Evolutionary conservation across 1,140 invertebrate species (phyloP).

Genomic region (Lamellibrachia luymesi): DNA sequence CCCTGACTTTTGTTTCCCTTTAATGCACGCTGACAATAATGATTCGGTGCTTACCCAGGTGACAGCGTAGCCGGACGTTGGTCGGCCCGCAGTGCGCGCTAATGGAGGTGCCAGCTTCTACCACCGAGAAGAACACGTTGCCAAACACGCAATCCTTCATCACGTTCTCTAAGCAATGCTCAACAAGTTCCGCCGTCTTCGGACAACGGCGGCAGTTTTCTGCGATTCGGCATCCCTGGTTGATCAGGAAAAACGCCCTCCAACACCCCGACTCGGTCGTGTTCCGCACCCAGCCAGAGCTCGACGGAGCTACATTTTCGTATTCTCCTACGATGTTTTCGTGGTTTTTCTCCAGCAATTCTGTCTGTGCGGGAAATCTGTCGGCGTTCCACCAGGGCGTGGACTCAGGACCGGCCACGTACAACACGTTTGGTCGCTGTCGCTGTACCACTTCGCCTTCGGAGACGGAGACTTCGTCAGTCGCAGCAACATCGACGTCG

Average conservation of each 20-base stretch:
- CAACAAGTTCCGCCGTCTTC: conserved; percentile 5
- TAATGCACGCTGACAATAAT: not conserved
- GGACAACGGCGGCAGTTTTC: conserved; percentile 15
- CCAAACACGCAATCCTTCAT: conserved; percentile 15
- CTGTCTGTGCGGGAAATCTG: conserved; percentile 1
- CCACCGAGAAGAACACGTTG: conserved; percentile 18
- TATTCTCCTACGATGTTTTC: not conserved
- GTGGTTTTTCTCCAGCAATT: conserved; percentile 13
- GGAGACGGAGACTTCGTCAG: not conserved
- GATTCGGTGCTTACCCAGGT: not conserved
- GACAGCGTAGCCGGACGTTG: conserved; percentile 16
- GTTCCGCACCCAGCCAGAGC: conserved; percentile 12
- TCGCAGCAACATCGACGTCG: too few relatives aligned
- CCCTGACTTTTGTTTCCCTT: too few relatives aligned
- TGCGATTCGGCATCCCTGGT: conserved; percentile 11
- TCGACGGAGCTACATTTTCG: not conserved
- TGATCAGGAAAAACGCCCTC: conserved; percentile 11
- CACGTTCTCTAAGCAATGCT: not conserved
- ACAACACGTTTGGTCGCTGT: conserved; percentile 16
- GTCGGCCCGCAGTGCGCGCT: conserved; percentile 12
- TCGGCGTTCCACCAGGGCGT: not conserved
- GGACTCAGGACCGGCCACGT: not conserved
- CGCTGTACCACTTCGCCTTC: not conserved
- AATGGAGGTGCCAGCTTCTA: not conserved
- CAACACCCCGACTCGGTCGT: not conserved